Conservation (phyloP, 2,888 invertebrate species). For the Sesia apiformis region DNA sequence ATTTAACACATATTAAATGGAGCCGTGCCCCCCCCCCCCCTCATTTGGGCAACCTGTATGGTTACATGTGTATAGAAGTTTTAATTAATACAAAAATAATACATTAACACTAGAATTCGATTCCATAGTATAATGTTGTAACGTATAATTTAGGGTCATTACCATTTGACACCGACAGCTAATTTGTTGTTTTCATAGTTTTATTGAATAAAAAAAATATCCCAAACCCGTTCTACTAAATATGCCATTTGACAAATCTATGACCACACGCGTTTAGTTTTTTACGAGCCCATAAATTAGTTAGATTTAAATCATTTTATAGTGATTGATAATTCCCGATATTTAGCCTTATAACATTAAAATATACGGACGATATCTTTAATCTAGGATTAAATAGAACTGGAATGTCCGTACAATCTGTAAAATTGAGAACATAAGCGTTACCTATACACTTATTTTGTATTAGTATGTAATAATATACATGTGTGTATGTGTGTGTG, state of each 20-base stretch:
- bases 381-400: no score
- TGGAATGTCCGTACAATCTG: no score
- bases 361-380: no score
- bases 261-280: slow-evolving; percentile 1
- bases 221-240: not conserved
- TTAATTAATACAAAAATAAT: no score
- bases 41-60: no score
- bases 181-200: not conserved
- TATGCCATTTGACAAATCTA: not conserved
- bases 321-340: not conserved
- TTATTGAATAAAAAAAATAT: not conserved
- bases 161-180: not conserved
- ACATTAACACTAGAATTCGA: not conserved
- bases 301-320: not conserved
- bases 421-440: no score
- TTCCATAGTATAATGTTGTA: not conserved
- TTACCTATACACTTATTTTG: no score
- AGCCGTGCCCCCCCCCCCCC: no score
- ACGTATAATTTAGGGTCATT: not conserved
- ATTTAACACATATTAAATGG: no score
- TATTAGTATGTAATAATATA: no score
- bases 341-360: not conserved
- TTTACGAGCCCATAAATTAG: not conserved
- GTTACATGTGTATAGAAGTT: no score
- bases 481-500: no score